Evolutionary conservation across 2,113 vertebrate genomes (phyloP).

Genomic region (Collichthys lucidus): DNA sequence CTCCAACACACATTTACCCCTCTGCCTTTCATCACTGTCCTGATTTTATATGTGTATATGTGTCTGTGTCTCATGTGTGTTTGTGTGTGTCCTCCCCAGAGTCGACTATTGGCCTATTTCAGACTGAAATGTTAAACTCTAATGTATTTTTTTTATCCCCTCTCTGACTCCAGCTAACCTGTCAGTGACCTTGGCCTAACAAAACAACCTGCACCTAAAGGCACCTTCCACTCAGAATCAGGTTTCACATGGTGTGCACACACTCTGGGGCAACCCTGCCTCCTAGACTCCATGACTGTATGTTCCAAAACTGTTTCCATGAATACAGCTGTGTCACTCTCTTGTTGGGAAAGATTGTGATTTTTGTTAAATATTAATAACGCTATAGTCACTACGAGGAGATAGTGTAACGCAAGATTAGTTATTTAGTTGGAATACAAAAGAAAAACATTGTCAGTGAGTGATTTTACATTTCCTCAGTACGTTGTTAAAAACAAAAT

Average conservation of each 20-base stretch:
- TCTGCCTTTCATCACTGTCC: slow-evolving; percentile 53
- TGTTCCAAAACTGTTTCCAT: no score
- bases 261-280: no score
- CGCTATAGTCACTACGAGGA: no score
- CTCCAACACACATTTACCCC: slow-evolving; percentile 41
- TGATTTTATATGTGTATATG: slow-evolving; percentile 44
- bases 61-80: slow-evolving; percentile 20
- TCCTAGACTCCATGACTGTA: no score
- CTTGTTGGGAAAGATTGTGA: no score
- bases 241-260: neutral
- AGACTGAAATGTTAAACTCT: slow-evolving; percentile 44
- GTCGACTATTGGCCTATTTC: slow-evolving; percentile 61
- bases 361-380: no score
- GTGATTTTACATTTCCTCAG: no score
- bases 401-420: no score
- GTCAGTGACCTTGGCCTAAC: slow-evolving; percentile 59
- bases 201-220: slow-evolving; percentile 43
- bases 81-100: slow-evolving; percentile 44
- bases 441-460: no score
- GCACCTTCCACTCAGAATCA: neutral
- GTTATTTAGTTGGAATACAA: no score
- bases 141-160: slow-evolving; percentile 32
- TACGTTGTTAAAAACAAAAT: no score
- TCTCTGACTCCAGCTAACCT: slow-evolving; percentile 46
- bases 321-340: no score